Base-by-base conservation (phyloP, 2,888 invertebrate genomes). In the Lasioglossum lativentre region DNA sequence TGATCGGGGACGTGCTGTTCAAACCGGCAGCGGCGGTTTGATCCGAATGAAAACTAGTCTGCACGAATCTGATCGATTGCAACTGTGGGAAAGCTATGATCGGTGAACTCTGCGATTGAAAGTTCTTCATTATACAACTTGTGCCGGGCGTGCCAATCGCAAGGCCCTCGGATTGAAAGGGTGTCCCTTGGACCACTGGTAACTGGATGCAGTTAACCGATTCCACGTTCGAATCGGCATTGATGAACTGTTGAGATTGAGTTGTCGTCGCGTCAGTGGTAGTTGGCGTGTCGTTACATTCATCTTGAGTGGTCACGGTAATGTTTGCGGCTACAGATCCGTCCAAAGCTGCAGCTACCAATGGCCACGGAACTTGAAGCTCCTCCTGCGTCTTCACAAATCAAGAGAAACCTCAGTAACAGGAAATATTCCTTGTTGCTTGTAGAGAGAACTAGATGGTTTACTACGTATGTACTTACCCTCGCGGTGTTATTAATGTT, bases 331-430 rank as follows among this genome's bases (percentile, higher is more conserved):
- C 93, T 3, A 95, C 95, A 8, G 95, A 93, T 63, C 93, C 94
- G 85, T 95, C 96, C 38, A 96, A 91, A 56, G 96, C 96, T n/a
- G 96, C 96, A 14, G 96, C 96, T n/a, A 96, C 96, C 92, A 96
- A 78, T 27, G 95, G 95, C 95, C 95, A 95, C n/a, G 94, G 95
- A 34, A 96, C 96, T 92, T 96, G 96, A 76, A 96, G 93, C 90
- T 96, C 96, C 93, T 96, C 96, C 93, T 96, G 96, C 95, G 96
- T 88, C 92, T 93, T 86, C 59, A 77, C 4, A 71, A 87, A 84
- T 81, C 30, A 72, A 88, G 66, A 70, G 14, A 45, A 78, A 85
- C 38, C 66, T 77, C 68, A 75, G 38, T 82, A 77, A 8, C n/a
- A 72, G 2, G 52, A 45, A 56, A 16, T 4, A 71, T 34, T 71